Conservation (phyloP, 2,797 vertebrate species). For the Pampus argenteus region DNA sequence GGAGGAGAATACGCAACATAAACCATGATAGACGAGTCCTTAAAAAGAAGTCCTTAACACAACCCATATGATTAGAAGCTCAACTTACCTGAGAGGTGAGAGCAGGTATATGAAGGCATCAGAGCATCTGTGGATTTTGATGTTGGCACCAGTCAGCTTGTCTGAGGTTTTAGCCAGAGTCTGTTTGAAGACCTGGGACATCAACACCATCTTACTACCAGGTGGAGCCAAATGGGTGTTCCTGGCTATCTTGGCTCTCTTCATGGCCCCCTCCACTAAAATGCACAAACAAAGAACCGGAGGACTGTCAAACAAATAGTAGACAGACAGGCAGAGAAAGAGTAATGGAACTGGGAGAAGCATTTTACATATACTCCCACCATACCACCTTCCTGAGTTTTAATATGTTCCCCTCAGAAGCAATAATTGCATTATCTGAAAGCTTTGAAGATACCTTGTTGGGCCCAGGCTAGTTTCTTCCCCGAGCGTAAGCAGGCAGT, state of each 20-base stretch:
- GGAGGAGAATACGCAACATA: slow-evolving; percentile 6
- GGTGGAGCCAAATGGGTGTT: slow-evolving; percentile 87
- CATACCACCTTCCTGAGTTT: background rate
- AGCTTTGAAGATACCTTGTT: slow-evolving; percentile 86
- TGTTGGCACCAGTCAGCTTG: slow-evolving; percentile 89
- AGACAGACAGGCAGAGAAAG: background rate
- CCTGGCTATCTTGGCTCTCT: slow-evolving; percentile 91
- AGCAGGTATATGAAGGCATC: slow-evolving; percentile 97
- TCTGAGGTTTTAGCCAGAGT: slow-evolving; percentile 96
- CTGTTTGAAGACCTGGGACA: slow-evolving; percentile 95
- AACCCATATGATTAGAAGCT: no score
- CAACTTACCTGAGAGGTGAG: slow-evolving; percentile 91
- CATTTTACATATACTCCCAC: background rate
- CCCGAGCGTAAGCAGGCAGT: slow-evolving; percentile 90
- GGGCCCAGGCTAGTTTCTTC: slow-evolving; percentile 94
- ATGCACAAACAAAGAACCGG: slow-evolving; percentile 52
- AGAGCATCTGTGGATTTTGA: slow-evolving; percentile 93
- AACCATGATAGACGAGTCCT: background rate
- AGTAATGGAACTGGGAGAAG: background rate
- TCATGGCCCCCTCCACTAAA: slow-evolving; percentile 92
- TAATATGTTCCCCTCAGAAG: background rate
- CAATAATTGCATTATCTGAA: background rate
- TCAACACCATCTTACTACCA: slow-evolving; percentile 90
- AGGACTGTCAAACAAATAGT: slow-evolving; percentile 5
- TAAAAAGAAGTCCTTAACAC: background rate